Evolutionary conservation across 2,113 vertebrate species (phyloP).

Genomic region (Corynorhinus townsendii): DNA sequence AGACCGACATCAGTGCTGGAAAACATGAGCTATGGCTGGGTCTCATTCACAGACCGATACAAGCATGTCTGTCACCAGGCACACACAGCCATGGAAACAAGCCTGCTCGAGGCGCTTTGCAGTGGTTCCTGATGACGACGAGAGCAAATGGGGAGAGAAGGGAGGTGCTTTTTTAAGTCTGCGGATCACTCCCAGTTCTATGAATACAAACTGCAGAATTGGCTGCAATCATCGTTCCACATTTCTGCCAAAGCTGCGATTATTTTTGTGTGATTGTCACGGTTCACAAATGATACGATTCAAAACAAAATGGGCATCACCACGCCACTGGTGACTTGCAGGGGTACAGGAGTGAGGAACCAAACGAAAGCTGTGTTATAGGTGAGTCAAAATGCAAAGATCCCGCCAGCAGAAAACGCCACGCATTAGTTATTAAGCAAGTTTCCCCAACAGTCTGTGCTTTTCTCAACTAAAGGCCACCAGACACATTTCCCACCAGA

Average conservation of each 20-base stretch:
- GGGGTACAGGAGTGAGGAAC: constrained; percentile 42
- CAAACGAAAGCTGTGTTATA: constrained; percentile 39
- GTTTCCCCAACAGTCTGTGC: constrained; percentile 69
- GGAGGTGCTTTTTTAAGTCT: neutral
- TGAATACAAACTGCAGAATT: fast-evolving
- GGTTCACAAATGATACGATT: neutral
- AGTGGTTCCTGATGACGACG: neutral
- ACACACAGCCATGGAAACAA: fast-evolving
- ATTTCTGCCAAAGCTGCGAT: neutral
- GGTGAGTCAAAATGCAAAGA: constrained; percentile 49
- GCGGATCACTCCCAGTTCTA: neutral
- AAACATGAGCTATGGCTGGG: fast-evolving
- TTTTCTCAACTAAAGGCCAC: constrained; percentile 74
- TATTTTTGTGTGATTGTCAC: neutral
- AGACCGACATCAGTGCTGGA: neutral
- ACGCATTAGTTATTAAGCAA: neutral
- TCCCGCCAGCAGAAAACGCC: neutral
- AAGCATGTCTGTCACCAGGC: neutral
- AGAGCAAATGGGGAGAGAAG: fast-evolving
- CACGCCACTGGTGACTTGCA: neutral
- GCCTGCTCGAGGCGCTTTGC: neutral
- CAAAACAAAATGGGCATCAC: neutral
- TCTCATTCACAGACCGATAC: neutral
- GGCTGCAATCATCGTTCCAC: neutral
- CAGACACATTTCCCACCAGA: neutral